Evolutionary conservation across 2,797 vertebrate genomes (phyloP), one percentile per base, ranked within the genome.

Genomic region (Danio tinwini): DNA sequence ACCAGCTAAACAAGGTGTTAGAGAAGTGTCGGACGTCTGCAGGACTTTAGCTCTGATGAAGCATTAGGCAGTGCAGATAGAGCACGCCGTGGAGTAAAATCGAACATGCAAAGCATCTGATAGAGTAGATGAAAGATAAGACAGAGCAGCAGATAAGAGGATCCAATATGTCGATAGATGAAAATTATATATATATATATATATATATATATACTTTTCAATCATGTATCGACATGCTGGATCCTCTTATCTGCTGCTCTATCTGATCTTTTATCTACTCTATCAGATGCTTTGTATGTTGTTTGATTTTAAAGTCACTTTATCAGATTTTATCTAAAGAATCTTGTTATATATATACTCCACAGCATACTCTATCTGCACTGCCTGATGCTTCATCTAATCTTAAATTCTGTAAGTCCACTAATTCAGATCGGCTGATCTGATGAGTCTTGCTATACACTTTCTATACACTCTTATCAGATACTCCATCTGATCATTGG

Each of bases 81-180:
- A 58, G 55, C 55, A 12, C 13, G 17, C 55, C 5, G 21, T 6
- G 12, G 11, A 13, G 10, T 44, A 47, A 11, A 44, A 17, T 21
- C 2, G 6, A 64, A 45, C 11, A 21, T 42, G 14, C 47, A 47
- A 47, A 14, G 42, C 12, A 45, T 65, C 12, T 2, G 17, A 42
- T 65, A 8, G 55, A 74, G 56, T 29, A 62, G 45, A 63, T 74
- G 16, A n/a, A 58, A 50, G 19, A 40, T 63, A 12, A 37, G 12
- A 37, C 29, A 21, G 19, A 58, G 42, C 17, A 65, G 44, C 44
- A 21, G 17, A 47, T 29, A 16, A 40, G 53, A 17, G 21, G 63
- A 42, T 14, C 7, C n/a, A 47, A 5, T 14, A 14, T 17, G 56
- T 37, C 73, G 58, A 68, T 45, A 61, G 11, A 76, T 74, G 29